phyloP scores from a whole-genome alignment of 2,888 invertebrate genomes.

The Volucella zonaria region DNA sequence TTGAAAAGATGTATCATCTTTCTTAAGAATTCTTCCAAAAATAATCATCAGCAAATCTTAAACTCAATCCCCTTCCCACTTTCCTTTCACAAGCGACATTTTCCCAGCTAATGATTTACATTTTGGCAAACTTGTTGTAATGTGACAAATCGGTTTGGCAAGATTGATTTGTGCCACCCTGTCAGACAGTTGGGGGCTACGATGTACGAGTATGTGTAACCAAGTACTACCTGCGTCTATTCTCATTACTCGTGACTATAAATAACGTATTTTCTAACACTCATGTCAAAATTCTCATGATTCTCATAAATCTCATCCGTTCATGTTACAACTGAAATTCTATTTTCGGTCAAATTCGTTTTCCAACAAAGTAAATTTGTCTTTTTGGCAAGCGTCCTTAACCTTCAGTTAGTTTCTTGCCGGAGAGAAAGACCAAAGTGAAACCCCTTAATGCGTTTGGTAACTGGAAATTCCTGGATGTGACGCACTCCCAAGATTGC shows the following conservation, averaged over 20 bases:
- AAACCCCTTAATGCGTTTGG: constrained; percentile 38
- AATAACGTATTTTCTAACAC: constrained; percentile 5
- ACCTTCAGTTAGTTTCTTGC: constrained; percentile 39
- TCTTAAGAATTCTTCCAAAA: too few species aligned
- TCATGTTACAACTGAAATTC: not conserved
- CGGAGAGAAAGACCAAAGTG: not conserved
- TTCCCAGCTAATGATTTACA: too few species aligned
- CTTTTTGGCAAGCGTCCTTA: constrained; percentile 47
- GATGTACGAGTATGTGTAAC: too few species aligned
- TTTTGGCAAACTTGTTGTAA: too few species aligned
- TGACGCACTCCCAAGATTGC: constrained; percentile 59
- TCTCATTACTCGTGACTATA: not conserved
- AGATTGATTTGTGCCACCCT: too few species aligned
- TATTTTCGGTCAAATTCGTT: constrained; percentile 1
- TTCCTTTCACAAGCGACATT: too few species aligned
- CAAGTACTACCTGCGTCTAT: too few species aligned
- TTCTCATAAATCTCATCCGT: constrained; percentile 21
- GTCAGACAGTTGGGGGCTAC: too few species aligned
- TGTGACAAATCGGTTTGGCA: too few species aligned
- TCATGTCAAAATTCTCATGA: constrained; percentile 12
- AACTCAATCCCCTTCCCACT: too few species aligned
- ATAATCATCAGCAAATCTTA: too few species aligned
- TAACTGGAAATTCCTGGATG: constrained; percentile 29
- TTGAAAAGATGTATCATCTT: too few species aligned
- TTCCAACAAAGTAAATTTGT: not conserved